These are phyloP conservation scores for Sphenodon punctatus DNA, from an alignment of 2,797 vertebrate genomes.

Conservation along the genomic window DNA sequence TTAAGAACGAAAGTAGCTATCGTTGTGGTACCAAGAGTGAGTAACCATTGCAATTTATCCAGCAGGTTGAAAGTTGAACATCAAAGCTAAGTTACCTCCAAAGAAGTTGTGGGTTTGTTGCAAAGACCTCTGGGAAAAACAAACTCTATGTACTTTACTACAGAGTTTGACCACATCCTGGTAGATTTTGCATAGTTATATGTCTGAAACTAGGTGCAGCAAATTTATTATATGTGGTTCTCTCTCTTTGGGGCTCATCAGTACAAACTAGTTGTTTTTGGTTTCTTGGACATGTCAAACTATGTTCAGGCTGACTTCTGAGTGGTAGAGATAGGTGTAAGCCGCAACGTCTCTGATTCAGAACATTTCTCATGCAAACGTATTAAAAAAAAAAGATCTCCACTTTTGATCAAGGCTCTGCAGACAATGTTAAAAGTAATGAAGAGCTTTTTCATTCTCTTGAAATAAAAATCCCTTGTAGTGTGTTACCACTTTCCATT, in stretches of 20 bases:
- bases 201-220: slow-evolving; percentile 5
- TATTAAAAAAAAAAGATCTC: neutral
- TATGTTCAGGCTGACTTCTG: neutral
- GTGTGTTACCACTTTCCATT: neutral
- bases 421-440: neutral
- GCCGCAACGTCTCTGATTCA: fast-evolving
- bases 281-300: fast-evolving
- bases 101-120: slow-evolving; percentile 56
- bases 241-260: fast-evolving
- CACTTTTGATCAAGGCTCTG: neutral
- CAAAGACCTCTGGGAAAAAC: slow-evolving; percentile 57
- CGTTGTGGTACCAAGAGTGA: neutral
- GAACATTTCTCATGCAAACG: neutral
- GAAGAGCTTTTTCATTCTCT: neutral
- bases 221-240: neutral
- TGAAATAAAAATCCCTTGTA: neutral
- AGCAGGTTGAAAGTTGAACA: slow-evolving; percentile 27
- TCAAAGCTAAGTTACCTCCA: slow-evolving; percentile 21
- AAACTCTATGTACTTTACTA: neutral
- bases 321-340: neutral
- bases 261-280: neutral
- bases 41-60: slow-evolving; percentile 19
- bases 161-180: slow-evolving; percentile 58
- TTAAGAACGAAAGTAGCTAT: slow-evolving; percentile 29
- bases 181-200: neutral